A percentile compares a stretch with the other conserved stretches of the same genome.
Evolutionary conservation across 2,113 vertebrate genomes (phyloP).

Genomic region (Scatophagus argus): DNA sequence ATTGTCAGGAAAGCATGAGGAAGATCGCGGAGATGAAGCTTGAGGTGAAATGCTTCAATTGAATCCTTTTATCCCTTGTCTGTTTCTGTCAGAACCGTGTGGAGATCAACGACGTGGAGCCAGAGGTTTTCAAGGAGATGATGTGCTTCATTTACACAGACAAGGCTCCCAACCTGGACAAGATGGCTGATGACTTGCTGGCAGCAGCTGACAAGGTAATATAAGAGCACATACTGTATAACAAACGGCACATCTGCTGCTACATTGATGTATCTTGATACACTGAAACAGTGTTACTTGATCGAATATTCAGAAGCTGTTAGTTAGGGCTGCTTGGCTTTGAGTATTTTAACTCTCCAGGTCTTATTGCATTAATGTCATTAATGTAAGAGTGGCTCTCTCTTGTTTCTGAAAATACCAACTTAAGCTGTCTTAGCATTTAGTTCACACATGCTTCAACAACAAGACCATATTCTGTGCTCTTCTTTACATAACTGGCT

Average conservation of each 20-base stretch:
- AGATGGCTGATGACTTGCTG: slow-evolving; percentile 98
- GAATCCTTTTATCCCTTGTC: neutral
- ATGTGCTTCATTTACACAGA: slow-evolving; percentile 99
- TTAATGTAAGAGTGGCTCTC: too few relatives aligned
- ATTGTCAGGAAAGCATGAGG: neutral
- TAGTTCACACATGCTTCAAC: too few relatives aligned
- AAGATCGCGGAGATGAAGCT: neutral
- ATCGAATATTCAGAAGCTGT: too few relatives aligned
- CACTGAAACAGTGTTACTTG: neutral
- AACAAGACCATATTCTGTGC: too few relatives aligned
- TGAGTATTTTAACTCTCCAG: too few relatives aligned
- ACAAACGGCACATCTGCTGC: neutral
- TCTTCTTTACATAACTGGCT: too few relatives aligned
- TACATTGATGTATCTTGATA: neutral
- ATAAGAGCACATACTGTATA: neutral
- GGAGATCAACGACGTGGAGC: slow-evolving; percentile 98
- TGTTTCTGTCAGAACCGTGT: slow-evolving; percentile 90
- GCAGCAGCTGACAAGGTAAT: slow-evolving; percentile 98
- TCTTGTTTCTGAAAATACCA: too few relatives aligned
- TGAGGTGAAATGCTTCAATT: neutral
- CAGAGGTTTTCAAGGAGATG: slow-evolving; percentile 99
- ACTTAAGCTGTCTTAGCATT: too few relatives aligned
- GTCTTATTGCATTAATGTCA: neutral
- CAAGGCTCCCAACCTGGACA: slow-evolving; percentile 97
- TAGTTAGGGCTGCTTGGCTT: neutral